Evolutionary conservation across 2,888 invertebrate genomes (phyloP), one percentile per base, ranked within the genome.

Genomic region (Drosophila siamana): DNA sequence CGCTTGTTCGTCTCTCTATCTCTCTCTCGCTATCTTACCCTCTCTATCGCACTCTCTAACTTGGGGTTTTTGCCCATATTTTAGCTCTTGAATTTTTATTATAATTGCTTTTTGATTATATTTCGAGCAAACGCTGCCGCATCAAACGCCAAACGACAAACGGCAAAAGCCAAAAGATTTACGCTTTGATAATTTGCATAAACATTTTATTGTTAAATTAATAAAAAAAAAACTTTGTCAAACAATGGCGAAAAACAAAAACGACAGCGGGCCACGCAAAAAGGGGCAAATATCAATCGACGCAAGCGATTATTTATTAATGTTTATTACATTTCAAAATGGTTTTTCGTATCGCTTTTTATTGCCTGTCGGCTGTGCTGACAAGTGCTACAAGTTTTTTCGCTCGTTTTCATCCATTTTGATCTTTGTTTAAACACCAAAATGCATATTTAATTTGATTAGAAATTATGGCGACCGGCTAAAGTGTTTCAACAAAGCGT

Each of bases 141-240:
- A 11, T 11, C 2, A 38, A 30, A 11, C 30, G 36, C 36, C 33
- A 33, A 30, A 41, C 19, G 68, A 56, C 63, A 51, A 75, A 72
- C 72, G 77, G 72, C 77, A 66, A 76, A 76, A 50, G 62, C 44
- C 66, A 56, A 51, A 56, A 67, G 77, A 78, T 79, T 75, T 78
- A 80, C 76, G 80, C 57, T 43, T 15, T 7, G 22, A 19, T n/a
- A 59, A 85, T 85, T 85, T 74, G 88, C 85, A 86, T 86, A 86
- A 86, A 89, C 85, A 86, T 88, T 86, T 89, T 88, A 89, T 89
- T 79, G 89, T 77, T 80, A 82, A 86, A 73, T 84, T 84, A 88
- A 84, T 84, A 86, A 85, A 69, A 74, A 86, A 82, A 84, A 59
- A 81, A 69, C 76, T 69, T 78, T 76, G 68, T 78, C 47, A 43